phyloP scores from a whole-genome alignment of 2,797 vertebrate species.

The Gymnoscopelus braueri region DNA sequence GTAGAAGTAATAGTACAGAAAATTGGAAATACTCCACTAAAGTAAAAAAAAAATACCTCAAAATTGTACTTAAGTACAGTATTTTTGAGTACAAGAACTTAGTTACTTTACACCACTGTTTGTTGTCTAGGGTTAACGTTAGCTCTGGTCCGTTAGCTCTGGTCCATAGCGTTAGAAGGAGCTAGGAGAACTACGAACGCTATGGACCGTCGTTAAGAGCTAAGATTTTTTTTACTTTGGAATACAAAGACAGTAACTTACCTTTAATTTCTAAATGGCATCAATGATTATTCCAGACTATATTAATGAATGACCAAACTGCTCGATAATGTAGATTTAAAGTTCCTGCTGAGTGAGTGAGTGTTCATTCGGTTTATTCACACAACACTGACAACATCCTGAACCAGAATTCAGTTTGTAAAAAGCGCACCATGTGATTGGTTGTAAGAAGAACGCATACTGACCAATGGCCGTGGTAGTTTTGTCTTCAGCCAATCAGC shows the following conservation, averaged over 20 bases:
- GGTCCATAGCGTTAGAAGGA: too few relatives aligned
- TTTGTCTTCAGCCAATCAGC: slow-evolving; percentile 62
- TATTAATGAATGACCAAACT: not conserved
- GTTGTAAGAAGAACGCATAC: slow-evolving; percentile 29
- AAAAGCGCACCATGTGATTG: slow-evolving; percentile 78
- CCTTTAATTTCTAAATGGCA: not conserved
- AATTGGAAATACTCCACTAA: too few relatives aligned
- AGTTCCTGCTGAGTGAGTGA: slow-evolving; percentile 19
- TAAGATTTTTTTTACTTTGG: not conserved
- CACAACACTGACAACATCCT: slow-evolving; percentile 72
- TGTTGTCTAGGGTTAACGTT: too few relatives aligned
- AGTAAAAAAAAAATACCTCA: too few relatives aligned
- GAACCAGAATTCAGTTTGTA: slow-evolving; percentile 73
- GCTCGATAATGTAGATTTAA: slow-evolving; percentile 49
- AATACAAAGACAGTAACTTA: not conserved
- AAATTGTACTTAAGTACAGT: too few relatives aligned
- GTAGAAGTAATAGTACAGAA: too few relatives aligned
- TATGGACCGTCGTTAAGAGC: too few relatives aligned
- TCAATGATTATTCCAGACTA: not conserved
- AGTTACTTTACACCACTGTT: too few relatives aligned
- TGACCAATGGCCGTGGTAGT: slow-evolving; percentile 60
- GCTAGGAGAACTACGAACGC: too few relatives aligned
- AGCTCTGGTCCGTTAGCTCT: too few relatives aligned
- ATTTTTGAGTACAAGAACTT: too few relatives aligned
- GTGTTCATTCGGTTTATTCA: slow-evolving; percentile 14